Percentiles rank a stretch among this genome's conserved stretches.
Evolutionary conservation across 2,888 invertebrate genomes (phyloP).

Genomic region (Villa cingulata): DNA sequence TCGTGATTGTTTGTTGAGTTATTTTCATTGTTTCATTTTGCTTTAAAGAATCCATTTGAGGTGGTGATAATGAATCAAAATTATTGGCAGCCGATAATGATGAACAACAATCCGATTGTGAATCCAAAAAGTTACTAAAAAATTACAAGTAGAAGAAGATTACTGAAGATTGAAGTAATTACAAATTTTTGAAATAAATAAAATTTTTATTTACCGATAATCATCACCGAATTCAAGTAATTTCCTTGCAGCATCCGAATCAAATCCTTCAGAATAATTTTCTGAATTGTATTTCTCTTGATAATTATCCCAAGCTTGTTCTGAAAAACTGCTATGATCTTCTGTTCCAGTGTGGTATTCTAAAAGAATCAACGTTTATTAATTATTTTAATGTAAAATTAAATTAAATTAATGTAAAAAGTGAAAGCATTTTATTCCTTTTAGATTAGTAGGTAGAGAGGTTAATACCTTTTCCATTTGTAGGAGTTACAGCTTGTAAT

Average conservation of each 20-base stretch:
- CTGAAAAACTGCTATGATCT: conserved; percentile 71
- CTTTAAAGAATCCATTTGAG: conserved; percentile 35
- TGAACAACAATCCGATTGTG: conserved; percentile 79
- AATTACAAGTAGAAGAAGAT: background rate
- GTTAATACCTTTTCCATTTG: conserved; percentile 22
- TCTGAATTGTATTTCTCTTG: conserved; percentile 90
- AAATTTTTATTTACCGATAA: conserved; percentile 43
- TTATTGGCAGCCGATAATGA: conserved; percentile 54
- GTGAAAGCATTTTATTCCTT: background rate
- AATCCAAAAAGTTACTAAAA: conserved; percentile 60
- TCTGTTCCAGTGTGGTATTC: conserved; percentile 52
- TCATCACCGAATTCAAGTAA: conserved; percentile 81
- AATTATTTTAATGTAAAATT: background rate
- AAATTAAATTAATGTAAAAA: background rate
- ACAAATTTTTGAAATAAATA: background rate
- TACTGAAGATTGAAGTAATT: background rate
- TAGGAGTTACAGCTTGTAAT: conserved; percentile 33
- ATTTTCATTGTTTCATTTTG: conserved; percentile 25
- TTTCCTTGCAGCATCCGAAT: conserved; percentile 70
- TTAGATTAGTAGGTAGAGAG: background rate
- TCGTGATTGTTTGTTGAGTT: conserved; percentile 29
- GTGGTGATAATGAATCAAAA: conserved; percentile 37
- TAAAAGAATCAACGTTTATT: conserved; percentile 12
- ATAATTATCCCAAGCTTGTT: conserved; percentile 92
- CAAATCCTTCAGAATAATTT: conserved; percentile 73